Evolutionary conservation across 2,113 vertebrate species (phyloP).

Genomic region (Sciurus niger): DNA sequence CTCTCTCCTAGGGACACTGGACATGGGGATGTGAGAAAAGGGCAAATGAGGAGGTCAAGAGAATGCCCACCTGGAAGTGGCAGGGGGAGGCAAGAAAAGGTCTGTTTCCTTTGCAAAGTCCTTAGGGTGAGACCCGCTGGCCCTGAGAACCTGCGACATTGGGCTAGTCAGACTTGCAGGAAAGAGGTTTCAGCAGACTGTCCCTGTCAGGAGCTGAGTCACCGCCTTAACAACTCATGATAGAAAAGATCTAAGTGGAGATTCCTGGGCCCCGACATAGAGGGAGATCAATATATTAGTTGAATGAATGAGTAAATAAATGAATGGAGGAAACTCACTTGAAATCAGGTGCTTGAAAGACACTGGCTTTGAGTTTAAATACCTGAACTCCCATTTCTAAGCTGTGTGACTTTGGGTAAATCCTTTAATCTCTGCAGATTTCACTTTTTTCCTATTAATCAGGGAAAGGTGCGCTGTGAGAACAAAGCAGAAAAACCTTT

Average conservation of each 20-base stretch:
- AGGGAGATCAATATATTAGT: background rate
- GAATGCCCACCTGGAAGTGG: background rate
- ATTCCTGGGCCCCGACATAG: background rate
- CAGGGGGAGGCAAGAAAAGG: background rate
- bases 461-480: background rate
- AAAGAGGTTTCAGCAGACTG: background rate
- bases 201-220: background rate
- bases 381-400: background rate
- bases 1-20: background rate
- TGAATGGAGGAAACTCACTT: background rate
- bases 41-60: background rate
- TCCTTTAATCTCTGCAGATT: background rate
- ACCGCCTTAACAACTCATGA: background rate
- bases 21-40: background rate
- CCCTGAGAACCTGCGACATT: background rate
- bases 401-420: background rate
- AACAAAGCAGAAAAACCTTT: background rate
- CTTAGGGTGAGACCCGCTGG: background rate
- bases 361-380: background rate
- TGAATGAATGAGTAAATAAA: background rate
- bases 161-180: background rate
- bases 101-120: background rate
- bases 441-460: constrained; percentile 17
- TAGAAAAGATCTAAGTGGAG: background rate
- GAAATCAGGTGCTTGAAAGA: background rate